Evolutionary conservation across 1,140 invertebrate genomes (phyloP).

Genomic region (Melipona quadrifasciata): DNA sequence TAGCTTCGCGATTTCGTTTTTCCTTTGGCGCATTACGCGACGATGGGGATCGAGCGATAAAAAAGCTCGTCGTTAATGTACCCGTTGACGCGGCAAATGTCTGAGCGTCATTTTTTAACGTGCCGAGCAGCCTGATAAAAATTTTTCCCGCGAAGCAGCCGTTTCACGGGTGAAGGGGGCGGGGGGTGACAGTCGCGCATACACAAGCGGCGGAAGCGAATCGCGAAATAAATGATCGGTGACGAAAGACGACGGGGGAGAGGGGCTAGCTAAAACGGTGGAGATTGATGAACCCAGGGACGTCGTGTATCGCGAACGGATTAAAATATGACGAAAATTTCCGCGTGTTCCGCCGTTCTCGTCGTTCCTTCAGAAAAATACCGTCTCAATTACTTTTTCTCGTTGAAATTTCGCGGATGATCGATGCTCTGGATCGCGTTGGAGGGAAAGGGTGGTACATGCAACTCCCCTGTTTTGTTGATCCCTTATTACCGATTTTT

Average conservation of each 20-base stretch:
- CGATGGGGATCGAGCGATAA: neutral
- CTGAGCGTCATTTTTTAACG: conserved; percentile 6
- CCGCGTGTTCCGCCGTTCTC: neutral
- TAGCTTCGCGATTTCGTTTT: neutral
- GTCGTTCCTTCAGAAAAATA: neutral
- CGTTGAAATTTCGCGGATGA: neutral
- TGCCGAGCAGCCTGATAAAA: neutral
- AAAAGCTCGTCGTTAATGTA: conserved; percentile 5
- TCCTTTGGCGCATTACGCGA: neutral
- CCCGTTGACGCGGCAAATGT: conserved; percentile 4
- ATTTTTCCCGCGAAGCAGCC: conserved; percentile 21
- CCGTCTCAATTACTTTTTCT: neutral
- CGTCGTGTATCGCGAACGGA: conserved; percentile 21
- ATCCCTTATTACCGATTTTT: too few species aligned
- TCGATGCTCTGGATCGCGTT: neutral
- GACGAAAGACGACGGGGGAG: conserved; percentile 44
- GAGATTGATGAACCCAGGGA: conserved; percentile 33
- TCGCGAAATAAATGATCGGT: conserved; percentile 64
- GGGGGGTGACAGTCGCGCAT: conserved; percentile 16
- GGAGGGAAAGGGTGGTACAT: too few species aligned
- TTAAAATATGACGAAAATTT: conserved; percentile 25
- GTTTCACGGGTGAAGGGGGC: neutral
- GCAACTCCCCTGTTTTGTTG: too few species aligned
- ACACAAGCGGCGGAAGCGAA: conserved; percentile 22
- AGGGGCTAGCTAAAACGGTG: conserved; percentile 10